Evolutionary conservation across 2,888 invertebrate genomes (phyloP).

Genomic region (Theretra japonica): DNA sequence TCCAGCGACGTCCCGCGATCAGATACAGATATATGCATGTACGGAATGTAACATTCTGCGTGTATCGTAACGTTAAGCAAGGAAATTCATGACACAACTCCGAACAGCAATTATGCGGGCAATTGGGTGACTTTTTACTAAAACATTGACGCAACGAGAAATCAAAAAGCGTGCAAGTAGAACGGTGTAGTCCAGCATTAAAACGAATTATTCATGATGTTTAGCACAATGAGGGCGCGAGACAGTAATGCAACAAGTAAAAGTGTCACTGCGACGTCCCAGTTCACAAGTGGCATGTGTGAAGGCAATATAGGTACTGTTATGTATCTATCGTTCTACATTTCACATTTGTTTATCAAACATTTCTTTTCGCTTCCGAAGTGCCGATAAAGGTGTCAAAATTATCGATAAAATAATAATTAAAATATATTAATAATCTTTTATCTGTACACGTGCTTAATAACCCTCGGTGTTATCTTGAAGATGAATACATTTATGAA

Average conservation of each 20-base stretch:
- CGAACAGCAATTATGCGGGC: slow-evolving; percentile 5
- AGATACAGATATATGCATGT: background rate
- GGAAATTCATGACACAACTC: slow-evolving; percentile 16
- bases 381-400: slow-evolving; percentile 14
- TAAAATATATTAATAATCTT: background rate
- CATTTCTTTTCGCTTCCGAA: slow-evolving; percentile 13
- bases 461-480: background rate
- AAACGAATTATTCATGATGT: slow-evolving; percentile 53
- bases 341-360: background rate
- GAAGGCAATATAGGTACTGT: background rate
- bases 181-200: slow-evolving; percentile 43
- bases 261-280: slow-evolving; percentile 47
- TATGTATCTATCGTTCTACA: slow-evolving; percentile 17
- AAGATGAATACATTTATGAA: background rate
- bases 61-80: slow-evolving; percentile 2
- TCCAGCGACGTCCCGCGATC: no score
- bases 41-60: background rate
- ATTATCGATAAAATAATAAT: slow-evolving; percentile 7
- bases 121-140: slow-evolving; percentile 23
- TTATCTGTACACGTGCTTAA: background rate
- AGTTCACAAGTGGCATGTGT: slow-evolving; percentile 35
- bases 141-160: slow-evolving; percentile 22
- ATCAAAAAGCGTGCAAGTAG: slow-evolving; percentile 42
- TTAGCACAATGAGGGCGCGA: slow-evolving; percentile 42
- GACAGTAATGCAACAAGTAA: slow-evolving; percentile 36